Base-by-base conservation (phyloP, 2,113 vertebrate genomes). In the Fregetta grallaria region DNA sequence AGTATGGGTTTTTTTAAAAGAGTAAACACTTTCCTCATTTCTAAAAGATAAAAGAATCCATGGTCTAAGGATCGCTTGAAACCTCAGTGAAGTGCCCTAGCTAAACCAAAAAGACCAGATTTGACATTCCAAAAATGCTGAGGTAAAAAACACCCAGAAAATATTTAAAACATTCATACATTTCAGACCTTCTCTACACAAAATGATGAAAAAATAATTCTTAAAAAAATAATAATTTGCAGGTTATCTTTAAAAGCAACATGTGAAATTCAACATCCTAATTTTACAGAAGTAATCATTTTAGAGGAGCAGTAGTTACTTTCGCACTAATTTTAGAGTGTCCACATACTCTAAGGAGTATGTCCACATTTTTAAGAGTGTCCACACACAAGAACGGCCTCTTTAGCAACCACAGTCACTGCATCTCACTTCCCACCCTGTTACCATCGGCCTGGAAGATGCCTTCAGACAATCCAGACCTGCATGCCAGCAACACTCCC, bases 291-390 rank as follows among this genome's bases (percentile, higher is more conserved):
- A 78, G 20, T 32, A 56, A 75, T 22, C 4, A 61, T 45, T 79
- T 87, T 73, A 78, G 40, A 91, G 44, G 21, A 72, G 19, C 3
- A 0, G 30, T 15, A 53, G 32, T 21, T 63, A 91, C 65, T 95
- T 92, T 89, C 70, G 56, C 30, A 22, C 36, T 82, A 89, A 89
- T 84, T 71, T 92, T 71, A 88, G 92, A 19, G 34, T 30, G 20
- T 30, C 45, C 45, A 29, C 30, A 53, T 8, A 38, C 16, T 56
- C 50, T 47, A 14, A 36, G 52, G 53, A 59, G 22, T 27, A 53
- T 3, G 7, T 18, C 15, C 18, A 42, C 26, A n/a, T 45, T 63
- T 85, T 38, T 22, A 74, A 78, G 36, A n/a, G 21, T 6, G 21
- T 38, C 7, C 13, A 49, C 52, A 52, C 15, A 59, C 16, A 71